phyloP scores from a whole-genome alignment of 2,888 invertebrate genomes.

The Unio delphinus region DNA sequence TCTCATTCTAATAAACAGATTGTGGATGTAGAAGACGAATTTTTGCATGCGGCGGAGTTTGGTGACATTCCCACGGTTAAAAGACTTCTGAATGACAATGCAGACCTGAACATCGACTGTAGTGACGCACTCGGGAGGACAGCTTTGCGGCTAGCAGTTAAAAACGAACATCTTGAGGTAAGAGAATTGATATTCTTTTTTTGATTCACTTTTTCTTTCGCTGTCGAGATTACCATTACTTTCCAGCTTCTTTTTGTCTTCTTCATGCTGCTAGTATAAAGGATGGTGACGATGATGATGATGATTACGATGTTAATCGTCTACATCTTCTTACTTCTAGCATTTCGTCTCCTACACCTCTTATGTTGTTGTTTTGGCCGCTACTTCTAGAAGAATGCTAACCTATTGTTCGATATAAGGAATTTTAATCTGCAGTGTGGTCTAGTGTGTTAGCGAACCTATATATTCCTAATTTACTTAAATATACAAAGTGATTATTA shows the following conservation, averaged over 20 bases:
- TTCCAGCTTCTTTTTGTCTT: neutral
- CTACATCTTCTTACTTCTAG: too few relatives aligned
- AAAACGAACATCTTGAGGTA: conserved; percentile 69
- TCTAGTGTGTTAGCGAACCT: too few relatives aligned
- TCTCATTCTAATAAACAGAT: conserved; percentile 33
- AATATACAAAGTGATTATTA: too few relatives aligned
- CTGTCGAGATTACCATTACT: neutral
- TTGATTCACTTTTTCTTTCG: neutral
- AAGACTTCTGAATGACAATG: conserved; percentile 48
- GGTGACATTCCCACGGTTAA: conserved; percentile 64
- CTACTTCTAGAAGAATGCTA: too few relatives aligned
- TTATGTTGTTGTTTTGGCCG: too few relatives aligned
- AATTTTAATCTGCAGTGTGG: too few relatives aligned
- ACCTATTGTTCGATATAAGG: too few relatives aligned
- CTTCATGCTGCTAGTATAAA: neutral
- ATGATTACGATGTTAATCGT: neutral
- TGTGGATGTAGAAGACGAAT: conserved; percentile 61
- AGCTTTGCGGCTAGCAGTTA: conserved; percentile 65
- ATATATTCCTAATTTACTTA: too few relatives aligned
- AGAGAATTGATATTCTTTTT: conserved; percentile 2
- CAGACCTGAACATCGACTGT: conserved; percentile 63
- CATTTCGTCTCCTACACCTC: too few relatives aligned
- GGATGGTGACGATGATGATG: conserved; percentile 5
- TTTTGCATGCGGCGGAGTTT: conserved; percentile 66
- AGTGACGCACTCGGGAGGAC: conserved; percentile 66